phyloP scores from a whole-genome alignment of 1,140 invertebrate genomes.

The Heliconius eleuchia region DNA sequence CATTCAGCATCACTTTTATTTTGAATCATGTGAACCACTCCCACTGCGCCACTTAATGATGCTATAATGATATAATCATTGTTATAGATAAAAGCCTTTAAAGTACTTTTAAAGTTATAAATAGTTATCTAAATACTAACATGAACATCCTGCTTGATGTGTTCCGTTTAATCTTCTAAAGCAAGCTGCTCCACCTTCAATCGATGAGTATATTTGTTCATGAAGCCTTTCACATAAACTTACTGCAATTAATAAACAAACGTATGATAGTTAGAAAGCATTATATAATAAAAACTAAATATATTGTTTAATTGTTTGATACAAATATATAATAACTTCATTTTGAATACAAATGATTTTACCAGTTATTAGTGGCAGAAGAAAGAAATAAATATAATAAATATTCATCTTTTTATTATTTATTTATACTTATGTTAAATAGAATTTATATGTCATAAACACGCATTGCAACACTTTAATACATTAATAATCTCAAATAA shows the following conservation, averaged over 20 bases:
- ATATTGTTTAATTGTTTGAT: not conserved
- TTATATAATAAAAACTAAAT: not conserved
- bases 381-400: conserved; percentile 19
- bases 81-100: not conserved
- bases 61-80: conserved; percentile 47
- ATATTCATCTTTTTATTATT: conserved; percentile 1
- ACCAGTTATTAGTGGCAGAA: conserved; percentile 15
- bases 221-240: conserved; percentile 83
- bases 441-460: not conserved
- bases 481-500: not conserved
- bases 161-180: conserved; percentile 95
- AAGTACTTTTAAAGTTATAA: not conserved
- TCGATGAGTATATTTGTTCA: conserved; percentile 90
- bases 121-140: conserved; percentile 81
- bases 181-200: conserved; percentile 88
- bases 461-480: not conserved
- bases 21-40: conserved; percentile 89
- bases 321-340: not conserved
- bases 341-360: not conserved
- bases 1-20: conserved; percentile 85
- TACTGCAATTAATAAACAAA: conserved; percentile 9
- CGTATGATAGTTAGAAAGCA: not conserved
- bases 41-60: conserved; percentile 87
- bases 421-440: not conserved
- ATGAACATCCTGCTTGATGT: conserved; percentile 95